Evolutionary conservation across 2,797 vertebrate genomes (phyloP).

Genomic region (Ciconia nigra): DNA sequence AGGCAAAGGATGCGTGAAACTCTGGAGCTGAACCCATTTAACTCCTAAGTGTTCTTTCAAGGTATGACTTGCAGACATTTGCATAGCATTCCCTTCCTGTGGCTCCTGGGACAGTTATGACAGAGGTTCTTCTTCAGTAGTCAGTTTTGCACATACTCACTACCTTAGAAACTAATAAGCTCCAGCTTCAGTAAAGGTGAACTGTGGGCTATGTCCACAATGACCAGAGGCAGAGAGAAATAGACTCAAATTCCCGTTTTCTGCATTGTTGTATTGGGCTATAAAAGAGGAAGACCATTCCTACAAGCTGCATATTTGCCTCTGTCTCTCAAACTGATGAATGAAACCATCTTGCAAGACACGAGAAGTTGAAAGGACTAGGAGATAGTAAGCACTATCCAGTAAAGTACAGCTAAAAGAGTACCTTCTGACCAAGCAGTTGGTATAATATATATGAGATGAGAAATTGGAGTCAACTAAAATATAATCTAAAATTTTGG

Average conservation of each 20-base stretch:
- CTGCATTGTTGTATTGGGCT: not conserved
- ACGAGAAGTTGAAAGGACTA: not conserved
- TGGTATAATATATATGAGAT: not conserved
- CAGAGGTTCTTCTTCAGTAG: not conserved
- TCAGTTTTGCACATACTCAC: not conserved
- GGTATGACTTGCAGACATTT: not conserved
- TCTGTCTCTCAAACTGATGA: not conserved
- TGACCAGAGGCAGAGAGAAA: not conserved
- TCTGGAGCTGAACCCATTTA: not conserved
- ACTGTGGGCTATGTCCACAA: not conserved
- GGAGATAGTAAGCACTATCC: not conserved
- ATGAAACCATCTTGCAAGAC: not conserved
- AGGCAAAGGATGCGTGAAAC: not conserved
- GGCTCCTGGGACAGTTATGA: not conserved
- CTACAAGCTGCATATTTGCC: not conserved
- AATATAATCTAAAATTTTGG: not conserved
- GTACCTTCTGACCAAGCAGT: not conserved
- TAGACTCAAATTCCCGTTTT: not conserved
- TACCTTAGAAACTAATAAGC: not conserved
- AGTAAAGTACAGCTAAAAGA: not conserved
- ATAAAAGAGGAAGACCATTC: not conserved
- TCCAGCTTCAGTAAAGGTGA: not conserved
- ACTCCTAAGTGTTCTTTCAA: not conserved
- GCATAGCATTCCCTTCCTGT: not conserved
- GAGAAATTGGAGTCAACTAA: not conserved